phyloP scores from a whole-genome alignment of 2,888 invertebrate species.

The Mythimna loreyi region DNA sequence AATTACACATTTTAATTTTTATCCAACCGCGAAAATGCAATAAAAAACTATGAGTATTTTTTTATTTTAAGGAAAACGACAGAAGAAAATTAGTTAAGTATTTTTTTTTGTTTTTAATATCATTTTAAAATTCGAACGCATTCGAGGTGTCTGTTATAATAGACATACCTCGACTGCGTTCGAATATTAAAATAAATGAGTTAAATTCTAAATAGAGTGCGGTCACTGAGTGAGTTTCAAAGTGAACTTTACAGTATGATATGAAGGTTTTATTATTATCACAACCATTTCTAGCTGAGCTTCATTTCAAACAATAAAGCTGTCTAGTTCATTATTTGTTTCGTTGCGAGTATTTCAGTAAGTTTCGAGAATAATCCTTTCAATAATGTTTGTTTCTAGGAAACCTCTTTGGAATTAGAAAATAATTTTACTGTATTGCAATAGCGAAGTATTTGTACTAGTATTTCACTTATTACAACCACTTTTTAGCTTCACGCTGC shows the following conservation, averaged over 20 bases:
- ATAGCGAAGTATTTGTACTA: not conserved
- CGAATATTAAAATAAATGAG: not conserved
- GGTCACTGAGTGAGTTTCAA: not conserved
- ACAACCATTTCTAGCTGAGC: not conserved
- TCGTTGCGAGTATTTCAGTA: not conserved
- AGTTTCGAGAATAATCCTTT: slow-evolving; percentile 3
- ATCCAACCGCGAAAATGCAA: too few species aligned
- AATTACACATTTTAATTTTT: too few species aligned
- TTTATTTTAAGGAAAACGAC: too few species aligned
- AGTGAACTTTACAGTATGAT: not conserved
- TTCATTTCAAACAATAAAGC: not conserved
- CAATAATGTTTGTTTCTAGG: not conserved
- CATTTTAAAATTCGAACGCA: not conserved
- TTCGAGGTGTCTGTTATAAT: not conserved
- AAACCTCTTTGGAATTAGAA: not conserved
- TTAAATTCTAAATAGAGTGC: not conserved
- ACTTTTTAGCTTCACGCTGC: too few species aligned
- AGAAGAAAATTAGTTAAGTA: too few species aligned
- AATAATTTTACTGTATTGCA: not conserved
- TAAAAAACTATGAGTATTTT: not conserved
- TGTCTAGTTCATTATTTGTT: slow-evolving; percentile 1
- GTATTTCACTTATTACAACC: not conserved
- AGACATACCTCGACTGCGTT: too few species aligned
- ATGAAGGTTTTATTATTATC: not conserved
- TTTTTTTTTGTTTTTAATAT: not conserved